Evolutionary conservation across 2,113 vertebrate genomes (phyloP), one percentile per base, ranked within the genome.

Genomic region (Oceanodroma tethys): DNA sequence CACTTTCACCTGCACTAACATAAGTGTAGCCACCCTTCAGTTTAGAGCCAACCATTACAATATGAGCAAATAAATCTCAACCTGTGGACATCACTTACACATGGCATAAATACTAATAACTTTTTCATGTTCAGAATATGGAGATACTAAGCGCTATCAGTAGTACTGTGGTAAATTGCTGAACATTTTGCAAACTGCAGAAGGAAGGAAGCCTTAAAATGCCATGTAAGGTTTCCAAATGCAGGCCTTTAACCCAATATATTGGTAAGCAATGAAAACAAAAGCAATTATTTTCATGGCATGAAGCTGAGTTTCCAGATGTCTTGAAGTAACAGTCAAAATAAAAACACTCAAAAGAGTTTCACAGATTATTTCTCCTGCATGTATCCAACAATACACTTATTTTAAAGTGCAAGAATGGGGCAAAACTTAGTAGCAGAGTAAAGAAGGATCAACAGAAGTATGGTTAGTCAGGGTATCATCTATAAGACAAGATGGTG

Each of bases 1-100:
- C 43, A 45, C 30, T 67, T 80, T 6, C 34, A 29, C 32, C 42
- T 74, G 27, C 11, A 1, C 13, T 34, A 66, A n/a, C 0, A 0
- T 40, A 45, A 58, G 19, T 3, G 8, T 12, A 73, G 26, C 10
- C 13, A 79, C 8, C 23, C 40, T 80, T 62, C 66, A 67, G 26
- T 55, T 66, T 59, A 67, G 11, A 67, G 60, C 38, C n/a, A 85
- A 50, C 11, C 36, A 47, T 25, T 76, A 45, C 13, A 45, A 29
- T 5, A 36, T 9, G 5, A 47, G 18, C 18, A 48, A 79, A 32
- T 40, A 59, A 43, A 27, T 32, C 79, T 72, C 40, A 88, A 3
- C 21, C n/a, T 48, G 27, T 25, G n/a, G 16, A 36, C 60, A 67
- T 38, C 34, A 16, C 15, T 50, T 45, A 72, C 32, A 80, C 5